Percentiles rank a stretch among this genome's conserved stretches.
Evolutionary conservation across 2,113 vertebrate species (phyloP).

Genomic region (Ellobius talpinus): DNA sequence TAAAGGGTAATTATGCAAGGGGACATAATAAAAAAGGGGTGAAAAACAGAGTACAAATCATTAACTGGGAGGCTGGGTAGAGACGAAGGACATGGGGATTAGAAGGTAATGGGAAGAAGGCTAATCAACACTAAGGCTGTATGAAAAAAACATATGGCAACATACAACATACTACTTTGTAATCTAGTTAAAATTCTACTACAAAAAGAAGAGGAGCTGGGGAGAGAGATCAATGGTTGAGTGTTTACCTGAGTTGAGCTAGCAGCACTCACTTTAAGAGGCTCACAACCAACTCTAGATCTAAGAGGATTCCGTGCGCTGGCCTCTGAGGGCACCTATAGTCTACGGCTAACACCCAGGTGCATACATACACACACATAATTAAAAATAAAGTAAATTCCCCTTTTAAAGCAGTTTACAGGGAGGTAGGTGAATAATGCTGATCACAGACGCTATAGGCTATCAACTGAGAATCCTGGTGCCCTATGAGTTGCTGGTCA

Average conservation of each 20-base stretch:
- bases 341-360: too few species aligned
- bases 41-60: not conserved
- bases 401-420: not conserved
- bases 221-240: too few species aligned
- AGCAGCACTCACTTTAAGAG: too few species aligned
- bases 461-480: too few species aligned
- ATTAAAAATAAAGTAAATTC: not conserved
- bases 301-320: not conserved
- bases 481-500: not conserved
- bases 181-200: too few species aligned
- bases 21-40: not conserved
- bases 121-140: not conserved
- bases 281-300: not conserved
- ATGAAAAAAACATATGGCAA: not conserved
- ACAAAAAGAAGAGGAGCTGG: too few species aligned
- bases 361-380: too few species aligned
- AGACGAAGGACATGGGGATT: not conserved
- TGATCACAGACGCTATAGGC: not conserved
- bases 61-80: not conserved
- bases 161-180: not conserved
- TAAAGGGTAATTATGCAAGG: not conserved
- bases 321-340: not conserved
- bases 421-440: not conserved
- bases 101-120: not conserved
- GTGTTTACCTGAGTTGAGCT: not conserved